phyloP scores from a whole-genome alignment of 2,797 vertebrate species.

The Eutrigla gurnardus region DNA sequence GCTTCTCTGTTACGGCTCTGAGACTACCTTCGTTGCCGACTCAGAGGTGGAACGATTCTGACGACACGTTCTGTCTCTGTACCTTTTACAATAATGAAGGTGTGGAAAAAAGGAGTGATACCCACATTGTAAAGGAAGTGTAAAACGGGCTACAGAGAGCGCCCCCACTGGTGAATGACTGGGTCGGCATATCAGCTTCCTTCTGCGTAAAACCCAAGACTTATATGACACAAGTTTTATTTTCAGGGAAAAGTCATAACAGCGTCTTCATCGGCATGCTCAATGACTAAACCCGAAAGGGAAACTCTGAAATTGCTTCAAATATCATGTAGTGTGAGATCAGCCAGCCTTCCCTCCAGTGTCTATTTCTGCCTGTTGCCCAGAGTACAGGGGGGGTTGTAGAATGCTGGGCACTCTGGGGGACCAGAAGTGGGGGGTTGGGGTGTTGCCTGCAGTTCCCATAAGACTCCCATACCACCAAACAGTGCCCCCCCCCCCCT shows the following conservation, averaged over 20 bases:
- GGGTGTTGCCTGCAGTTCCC: constrained; percentile 52
- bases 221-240: background rate
- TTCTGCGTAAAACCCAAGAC: no score
- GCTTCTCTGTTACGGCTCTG: no score
- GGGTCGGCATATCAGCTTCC: no score
- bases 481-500: background rate
- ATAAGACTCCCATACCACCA: constrained; percentile 40
- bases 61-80: no score
- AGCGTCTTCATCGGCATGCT: no score
- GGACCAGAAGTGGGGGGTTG: constrained; percentile 33
- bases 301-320: constrained; percentile 12
- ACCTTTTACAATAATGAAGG: no score
- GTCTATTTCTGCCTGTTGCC: constrained; percentile 72
- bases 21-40: no score
- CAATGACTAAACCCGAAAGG: background rate
- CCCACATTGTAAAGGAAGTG: no score
- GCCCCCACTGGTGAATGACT: no score
- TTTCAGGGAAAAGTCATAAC: background rate
- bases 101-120: no score
- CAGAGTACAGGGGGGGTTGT: constrained; percentile 44
- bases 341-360: background rate
- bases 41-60: no score
- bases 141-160: no score
- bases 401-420: constrained; percentile 69
- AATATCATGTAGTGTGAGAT: background rate